Base-by-base conservation (phyloP, 2,888 invertebrate genomes). In the Congeria kusceri region DNA sequence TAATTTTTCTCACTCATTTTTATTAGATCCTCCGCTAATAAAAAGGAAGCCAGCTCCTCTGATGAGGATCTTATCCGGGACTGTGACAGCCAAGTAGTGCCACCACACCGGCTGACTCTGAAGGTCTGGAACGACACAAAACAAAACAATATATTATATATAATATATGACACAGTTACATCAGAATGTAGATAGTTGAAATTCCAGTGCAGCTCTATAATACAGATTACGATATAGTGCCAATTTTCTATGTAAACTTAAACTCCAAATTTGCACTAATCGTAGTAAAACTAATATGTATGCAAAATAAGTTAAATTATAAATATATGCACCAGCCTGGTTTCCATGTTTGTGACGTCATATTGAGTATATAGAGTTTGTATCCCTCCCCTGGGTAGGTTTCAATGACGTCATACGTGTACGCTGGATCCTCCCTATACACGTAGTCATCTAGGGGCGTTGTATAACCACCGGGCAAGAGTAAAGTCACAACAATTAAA, bases 311-410 rank as follows among this genome's bases (percentile, higher is more conserved):
- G n/a, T n/a, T n/a, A n/a, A n/a, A n/a, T n/a, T n/a, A n/a, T n/a
- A n/a, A n/a, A n/a, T n/a, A n/a, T n/a, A n/a, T n/a, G n/a, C 23
- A 56, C 15, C 27, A 68, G 88, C 89, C 87, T 46, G 87, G 71
- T 79, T 86, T 84, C 89, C 89, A 89, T 28, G 84, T 87, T 49
- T 89, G 89, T 71, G 89, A 89, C 18, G 89, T 89, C 87, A 89
- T 86, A 58, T 89, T 89, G 47, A 88, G 61, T 13, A 64, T 85
- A 63, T 87, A 88, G 28, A 86, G 59, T 11, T 86, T 87, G 65
- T 85, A 87, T 39, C 75, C 82, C 1, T 80, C 68, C 1, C 87
- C 87, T 4, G 72, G 61, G 29, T 62, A 67, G 7, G 77, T 69
- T 20, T 68, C 72, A 3, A 89, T 75, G 25, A 84, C 79, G 46